Base-by-base conservation (phyloP, 2,113 vertebrate species). In the Lepisosteus osseus region DNA sequence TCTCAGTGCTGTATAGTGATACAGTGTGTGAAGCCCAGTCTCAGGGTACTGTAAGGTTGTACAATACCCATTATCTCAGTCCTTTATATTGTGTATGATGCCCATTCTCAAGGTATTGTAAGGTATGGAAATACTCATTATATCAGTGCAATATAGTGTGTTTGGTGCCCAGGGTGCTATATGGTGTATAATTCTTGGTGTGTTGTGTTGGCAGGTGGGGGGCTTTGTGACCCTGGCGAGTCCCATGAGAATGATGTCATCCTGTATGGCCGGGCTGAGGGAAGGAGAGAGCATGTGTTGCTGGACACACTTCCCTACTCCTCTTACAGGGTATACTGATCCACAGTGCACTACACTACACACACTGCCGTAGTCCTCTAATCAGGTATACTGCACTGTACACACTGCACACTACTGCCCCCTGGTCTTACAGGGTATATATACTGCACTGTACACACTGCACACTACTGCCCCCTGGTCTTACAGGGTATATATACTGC, bases 171-270 rank as follows among this genome's bases (percentile, higher is more conserved):
- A 2, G 47, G 47, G 47, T 51, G 47, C 47, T 51, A 9, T 5
- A 9, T 9, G 1, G 9, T 66, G 5, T 40, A 17, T n/a, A 29
- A 65, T 4, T 43, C 47, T 55, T 13, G 76, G 2, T 51, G 54
- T 79, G 41, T 2, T 61, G 1, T 54, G 62, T 14, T 65, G 78
- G 1, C 77, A 99, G 97, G 97, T 70, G 88, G 87, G 55, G 95
- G 94, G 7, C 82, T 88, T 44, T 99, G 97, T 86, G 89, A 96
- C 82, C 92, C 96, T 41, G 97, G 95, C 81, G 93, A 95, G 78
- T 94, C 94, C 78, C 96, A 96, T 79, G 95, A 97, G 68, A 93
- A 98, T 13, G 89, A 98, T 72, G 88, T 99, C 57, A 82, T 86
- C 54, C 77, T 99, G 7, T 98, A 95, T 73, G 96, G 95, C 68